Base-by-base conservation (phyloP, 92 coral and sea anemone species). In the Bergia puertoricense region DNA sequence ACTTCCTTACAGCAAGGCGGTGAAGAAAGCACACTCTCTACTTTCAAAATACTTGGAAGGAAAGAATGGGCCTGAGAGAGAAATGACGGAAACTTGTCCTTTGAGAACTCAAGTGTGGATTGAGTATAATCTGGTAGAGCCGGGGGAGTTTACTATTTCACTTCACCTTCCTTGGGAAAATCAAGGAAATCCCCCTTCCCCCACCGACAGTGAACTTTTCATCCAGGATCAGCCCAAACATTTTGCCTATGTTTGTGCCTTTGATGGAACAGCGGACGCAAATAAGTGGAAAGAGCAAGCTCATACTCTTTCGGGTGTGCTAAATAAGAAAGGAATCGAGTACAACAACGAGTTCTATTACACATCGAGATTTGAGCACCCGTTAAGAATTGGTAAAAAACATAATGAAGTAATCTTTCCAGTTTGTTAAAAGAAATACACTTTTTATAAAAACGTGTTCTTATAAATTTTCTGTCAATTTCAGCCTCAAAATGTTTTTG, bases 111-210 rank as follows among this genome's bases (percentile, higher is more conserved):
- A 94, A 69, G 89, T 92, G 18, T 89, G 78, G 42, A 90, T 71
- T 43, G 85, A 85, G 2, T 92, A 91, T 78, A 89, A 91, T 4
- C 81, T 85, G 22, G 86, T 82, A 57, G 82, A 59, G 14, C 81
- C 86, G 7, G 94, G 95, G 11, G 96, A 95, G 40, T 94, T 92
- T 36, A 89, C 89, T 0, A 91, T 91, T 2, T 92, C 98, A 11
- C 92, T 92, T 82, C 98, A 95, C 80, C 88, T 95, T 48, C 98
- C 98, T 11, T 85, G 92, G 82, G 98, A 95, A 46, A 88, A 88
- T 71, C 79, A 80, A 48, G 78, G 62, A 23, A 86, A 94, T 8
- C 98, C 98, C 0, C 98, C 98, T 1, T 95, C 98, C 18, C 96
- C 98, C 1, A 86, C 66, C 16, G 88, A 93, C 43, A 40, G 65